A percentile compares a stretch with the other conserved stretches of the same genome.
Evolutionary conservation across 2,888 invertebrate genomes (phyloP).

Genomic region (Phymatocera aterrima): DNA sequence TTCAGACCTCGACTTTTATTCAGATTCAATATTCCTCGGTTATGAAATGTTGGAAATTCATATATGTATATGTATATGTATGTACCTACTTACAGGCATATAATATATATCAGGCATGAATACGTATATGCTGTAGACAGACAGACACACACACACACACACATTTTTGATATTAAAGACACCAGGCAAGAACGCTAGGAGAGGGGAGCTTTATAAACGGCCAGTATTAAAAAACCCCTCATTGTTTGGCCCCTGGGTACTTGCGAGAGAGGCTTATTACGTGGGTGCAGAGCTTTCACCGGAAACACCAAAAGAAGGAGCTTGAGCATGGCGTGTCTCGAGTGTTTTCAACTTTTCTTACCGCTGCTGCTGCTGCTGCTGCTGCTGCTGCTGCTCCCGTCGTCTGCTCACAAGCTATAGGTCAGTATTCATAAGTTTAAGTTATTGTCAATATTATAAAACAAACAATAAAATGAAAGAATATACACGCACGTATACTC

Average conservation of each 20-base stretch:
- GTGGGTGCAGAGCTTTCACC: constrained; percentile 34
- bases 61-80: background rate
- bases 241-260: constrained; percentile 29
- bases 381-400: too few relatives aligned
- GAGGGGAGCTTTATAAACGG: constrained; percentile 30
- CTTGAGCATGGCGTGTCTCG: constrained; percentile 48
- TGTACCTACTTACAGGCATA: background rate
- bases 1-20: background rate
- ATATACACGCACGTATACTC: too few relatives aligned
- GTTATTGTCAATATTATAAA: too few relatives aligned
- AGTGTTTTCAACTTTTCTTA: constrained; percentile 57
- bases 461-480: too few relatives aligned
- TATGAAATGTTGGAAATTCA: constrained; percentile 35
- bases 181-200: too few relatives aligned
- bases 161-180: constrained; percentile 31
- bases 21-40: constrained; percentile 27
- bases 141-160: background rate
- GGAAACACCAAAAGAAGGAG: background rate
- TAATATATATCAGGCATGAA: background rate
- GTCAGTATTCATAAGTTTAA: too few relatives aligned
- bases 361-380: too few relatives aligned
- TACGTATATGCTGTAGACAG: background rate
- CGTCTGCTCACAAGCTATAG: too few relatives aligned
- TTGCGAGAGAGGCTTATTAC: constrained; percentile 41
- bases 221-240: constrained; percentile 41